Evolutionary conservation across 2,797 vertebrate genomes (phyloP).

Genomic region (Oceanodroma leucorhoa): DNA sequence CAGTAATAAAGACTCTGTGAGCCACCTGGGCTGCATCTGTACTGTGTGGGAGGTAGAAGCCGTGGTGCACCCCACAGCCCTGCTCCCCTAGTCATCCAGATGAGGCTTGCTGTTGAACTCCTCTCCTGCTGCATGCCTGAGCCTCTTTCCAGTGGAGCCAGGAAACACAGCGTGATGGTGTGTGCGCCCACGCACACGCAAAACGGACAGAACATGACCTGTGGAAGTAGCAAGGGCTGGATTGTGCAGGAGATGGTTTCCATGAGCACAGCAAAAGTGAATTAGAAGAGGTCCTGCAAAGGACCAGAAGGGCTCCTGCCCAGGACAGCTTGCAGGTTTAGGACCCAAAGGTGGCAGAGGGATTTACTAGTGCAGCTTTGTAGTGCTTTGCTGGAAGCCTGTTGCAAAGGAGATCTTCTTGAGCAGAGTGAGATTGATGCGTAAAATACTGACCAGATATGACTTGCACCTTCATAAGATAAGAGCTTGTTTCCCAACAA

Average conservation of each 20-base stretch:
- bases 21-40: conserved; percentile 58
- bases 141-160: background rate
- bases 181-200: background rate
- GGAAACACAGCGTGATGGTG: background rate
- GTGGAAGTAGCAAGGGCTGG: background rate
- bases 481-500: background rate
- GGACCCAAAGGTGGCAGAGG: background rate
- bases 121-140: background rate
- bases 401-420: background rate
- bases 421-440: background rate
- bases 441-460: background rate
- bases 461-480: background rate
- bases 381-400: background rate
- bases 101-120: background rate
- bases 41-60: conserved; percentile 36
- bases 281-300: background rate
- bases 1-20: background rate
- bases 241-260: background rate
- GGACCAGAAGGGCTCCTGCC: background rate
- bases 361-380: background rate
- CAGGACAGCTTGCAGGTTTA: background rate
- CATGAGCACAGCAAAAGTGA: background rate
- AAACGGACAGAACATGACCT: background rate
- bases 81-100: background rate
- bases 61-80: background rate